These are phyloP conservation scores for Euzophera pinguis DNA, from an alignment of 2,888 invertebrate genomes.

Conservation along the genomic window DNA sequence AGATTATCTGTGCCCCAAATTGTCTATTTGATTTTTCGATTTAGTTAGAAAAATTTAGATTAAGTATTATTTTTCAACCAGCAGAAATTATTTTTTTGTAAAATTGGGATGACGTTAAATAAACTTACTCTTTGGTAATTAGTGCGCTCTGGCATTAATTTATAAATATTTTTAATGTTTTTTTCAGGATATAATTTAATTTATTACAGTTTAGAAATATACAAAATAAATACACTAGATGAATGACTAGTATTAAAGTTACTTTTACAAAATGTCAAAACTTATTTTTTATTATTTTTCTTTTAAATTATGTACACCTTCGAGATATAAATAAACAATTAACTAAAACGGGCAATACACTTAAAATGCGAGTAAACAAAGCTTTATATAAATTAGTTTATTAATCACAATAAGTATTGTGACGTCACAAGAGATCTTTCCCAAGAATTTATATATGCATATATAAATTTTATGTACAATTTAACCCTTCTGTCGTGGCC, in stretches of 20 bases:
- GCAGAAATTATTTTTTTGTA: not conserved
- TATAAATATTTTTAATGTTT: conserved; percentile 18
- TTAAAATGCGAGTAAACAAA: conserved; percentile 63
- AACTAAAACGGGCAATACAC: conserved; percentile 55
- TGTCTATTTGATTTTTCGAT: conserved; percentile 2
- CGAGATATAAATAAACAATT: conserved; percentile 30
- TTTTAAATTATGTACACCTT: conserved; percentile 42
- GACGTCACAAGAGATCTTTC: conserved; percentile 78
- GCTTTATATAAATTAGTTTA: conserved; percentile 40
- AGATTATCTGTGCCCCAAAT: not conserved
- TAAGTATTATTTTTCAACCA: not conserved
- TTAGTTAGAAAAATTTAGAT: not conserved
- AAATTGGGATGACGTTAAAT: too few relatives aligned
- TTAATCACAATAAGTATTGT: conserved; percentile 70
- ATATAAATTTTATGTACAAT: conserved; percentile 55
- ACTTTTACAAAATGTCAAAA: conserved; percentile 57
- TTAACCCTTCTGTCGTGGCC: conserved; percentile 68
- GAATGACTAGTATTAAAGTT: conserved; percentile 76
- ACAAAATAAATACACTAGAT: conserved; percentile 76
- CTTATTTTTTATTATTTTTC: conserved; percentile 41
- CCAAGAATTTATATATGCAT: conserved; percentile 73
- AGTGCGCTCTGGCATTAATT: conserved; percentile 37
- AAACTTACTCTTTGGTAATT: conserved; percentile 3
- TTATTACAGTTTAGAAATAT: conserved; percentile 24
- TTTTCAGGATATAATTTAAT: conserved; percentile 22